A percentile compares a stretch with the other conserved stretches of the same genome.
phyloP scores from a whole-genome alignment of 2,797 vertebrate genomes.

The Melanotaenia boesemani region DNA sequence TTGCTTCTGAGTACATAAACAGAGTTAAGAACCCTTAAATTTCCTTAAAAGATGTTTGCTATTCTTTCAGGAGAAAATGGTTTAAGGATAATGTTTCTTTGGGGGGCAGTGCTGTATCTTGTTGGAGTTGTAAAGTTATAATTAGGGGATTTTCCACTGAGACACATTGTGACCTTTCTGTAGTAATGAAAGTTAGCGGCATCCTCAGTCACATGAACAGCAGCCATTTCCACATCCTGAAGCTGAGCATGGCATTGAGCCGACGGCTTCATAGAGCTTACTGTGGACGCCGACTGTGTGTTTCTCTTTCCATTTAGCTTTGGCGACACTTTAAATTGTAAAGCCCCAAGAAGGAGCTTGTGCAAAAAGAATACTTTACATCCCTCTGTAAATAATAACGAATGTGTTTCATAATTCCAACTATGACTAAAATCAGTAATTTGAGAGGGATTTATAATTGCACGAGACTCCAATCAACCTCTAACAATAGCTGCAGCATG shows the following conservation, averaged over 20 bases:
- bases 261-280: conserved; percentile 69
- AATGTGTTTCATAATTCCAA: conserved; percentile 55
- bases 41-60: conserved; percentile 1
- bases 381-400: conserved; percentile 4
- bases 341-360: conserved; percentile 18
- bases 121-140: conserved; percentile 77
- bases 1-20: neutral
- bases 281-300: conserved; percentile 48
- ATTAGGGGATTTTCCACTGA: conserved; percentile 80
- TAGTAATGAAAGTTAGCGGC: conserved; percentile 77
- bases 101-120: conserved; percentile 50
- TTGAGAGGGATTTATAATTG: conserved; percentile 22
- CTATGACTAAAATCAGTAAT: conserved; percentile 43
- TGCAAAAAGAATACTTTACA: conserved; percentile 12
- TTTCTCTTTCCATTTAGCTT: conserved; percentile 63
- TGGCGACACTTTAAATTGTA: conserved; percentile 33
- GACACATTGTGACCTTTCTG: conserved; percentile 82
- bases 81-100: conserved; percentile 44
- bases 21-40: neutral
- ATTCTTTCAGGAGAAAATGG: conserved; percentile 18
- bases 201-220: conserved; percentile 74
- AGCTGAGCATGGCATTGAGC: conserved; percentile 67
- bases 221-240: conserved; percentile 60
- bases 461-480: conserved; percentile 39
- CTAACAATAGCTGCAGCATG: conserved; percentile 42